A percentile compares a stretch with the other conserved stretches of the same genome.
phyloP scores from a whole-genome alignment of 1,140 invertebrate genomes.

The Heliothis virescens region DNA sequence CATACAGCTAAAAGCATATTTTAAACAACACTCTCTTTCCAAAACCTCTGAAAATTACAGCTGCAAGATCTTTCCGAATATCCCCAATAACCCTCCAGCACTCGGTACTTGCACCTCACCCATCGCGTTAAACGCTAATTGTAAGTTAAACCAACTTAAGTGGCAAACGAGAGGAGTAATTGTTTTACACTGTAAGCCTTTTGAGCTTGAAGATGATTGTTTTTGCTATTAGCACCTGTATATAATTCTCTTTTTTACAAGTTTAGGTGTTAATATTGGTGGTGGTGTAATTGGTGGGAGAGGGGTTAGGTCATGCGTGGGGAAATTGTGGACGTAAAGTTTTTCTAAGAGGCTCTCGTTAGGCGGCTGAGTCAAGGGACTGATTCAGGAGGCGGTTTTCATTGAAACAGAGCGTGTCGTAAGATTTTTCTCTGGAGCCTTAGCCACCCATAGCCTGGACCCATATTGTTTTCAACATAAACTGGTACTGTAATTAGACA shows the following conservation, averaged over 20 bases:
- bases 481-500: no score
- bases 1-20: no score
- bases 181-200: conserved; percentile 65
- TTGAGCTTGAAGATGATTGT: conserved; percentile 58
- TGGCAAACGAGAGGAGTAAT: conserved; percentile 67
- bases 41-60: background rate
- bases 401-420: no score
- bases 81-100: conserved; percentile 24
- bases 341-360: no score
- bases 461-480: no score
- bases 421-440: no score
- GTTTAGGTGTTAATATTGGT: conserved; percentile 40
- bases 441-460: no score
- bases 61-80: background rate
- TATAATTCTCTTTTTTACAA: conserved; percentile 35
- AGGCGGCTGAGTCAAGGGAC: no score
- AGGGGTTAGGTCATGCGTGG: background rate
- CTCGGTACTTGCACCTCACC: conserved; percentile 45
- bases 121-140: conserved; percentile 65
- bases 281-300: conserved; percentile 28
- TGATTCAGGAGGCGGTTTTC: no score
- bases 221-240: conserved; percentile 52
- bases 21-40: no score
- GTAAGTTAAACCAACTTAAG: conserved; percentile 62
- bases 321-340: background rate